Percentiles rank a stretch among this genome's conserved stretches.
Conservation (phyloP, 2,888 invertebrate species). For the Cryptocheilus praepositus region DNA sequence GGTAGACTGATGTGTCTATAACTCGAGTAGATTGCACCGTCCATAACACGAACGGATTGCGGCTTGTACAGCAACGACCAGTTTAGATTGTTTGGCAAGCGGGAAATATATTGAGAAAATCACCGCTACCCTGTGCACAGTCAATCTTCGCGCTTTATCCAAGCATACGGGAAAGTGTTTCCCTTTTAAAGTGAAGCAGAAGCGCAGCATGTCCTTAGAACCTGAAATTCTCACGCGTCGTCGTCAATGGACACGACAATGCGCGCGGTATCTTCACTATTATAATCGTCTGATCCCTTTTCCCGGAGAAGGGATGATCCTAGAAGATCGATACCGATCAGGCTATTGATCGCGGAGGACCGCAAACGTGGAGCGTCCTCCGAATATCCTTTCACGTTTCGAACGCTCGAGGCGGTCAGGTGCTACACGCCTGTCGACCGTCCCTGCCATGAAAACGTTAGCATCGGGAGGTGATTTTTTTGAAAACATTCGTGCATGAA, state of each 20-base stretch:
- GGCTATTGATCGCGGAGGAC: constrained; percentile 66
- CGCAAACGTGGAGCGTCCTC: constrained; percentile 53
- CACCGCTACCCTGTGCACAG: no score
- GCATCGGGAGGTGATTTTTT: constrained; percentile 59
- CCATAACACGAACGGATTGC: constrained; percentile 15
- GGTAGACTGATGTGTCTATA: constrained; percentile 50
- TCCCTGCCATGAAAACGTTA: constrained; percentile 39
- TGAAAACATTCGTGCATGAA: constrained; percentile 56
- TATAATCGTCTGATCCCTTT: constrained; percentile 24
- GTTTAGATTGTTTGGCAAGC: background rate
- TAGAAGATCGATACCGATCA: constrained; percentile 63
- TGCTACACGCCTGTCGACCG: constrained; percentile 53
- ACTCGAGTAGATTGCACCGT: constrained; percentile 44
- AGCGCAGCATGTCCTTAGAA: background rate
- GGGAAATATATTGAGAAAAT: constrained; percentile 4
- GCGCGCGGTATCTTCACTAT: constrained; percentile 21
- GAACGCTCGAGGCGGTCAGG: constrained; percentile 68
- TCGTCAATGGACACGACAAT: background rate
- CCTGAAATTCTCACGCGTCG: constrained; percentile 19
- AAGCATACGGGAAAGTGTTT: no score
- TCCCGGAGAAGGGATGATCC: constrained; percentile 36
- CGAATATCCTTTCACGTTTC: constrained; percentile 54
- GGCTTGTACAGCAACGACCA: background rate
- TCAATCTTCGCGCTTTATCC: background rate
- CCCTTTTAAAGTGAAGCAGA: no score